These are phyloP conservation scores for Bubo blakistoni DNA, from an alignment of 2,113 vertebrate genomes.

Conservation along the genomic window DNA sequence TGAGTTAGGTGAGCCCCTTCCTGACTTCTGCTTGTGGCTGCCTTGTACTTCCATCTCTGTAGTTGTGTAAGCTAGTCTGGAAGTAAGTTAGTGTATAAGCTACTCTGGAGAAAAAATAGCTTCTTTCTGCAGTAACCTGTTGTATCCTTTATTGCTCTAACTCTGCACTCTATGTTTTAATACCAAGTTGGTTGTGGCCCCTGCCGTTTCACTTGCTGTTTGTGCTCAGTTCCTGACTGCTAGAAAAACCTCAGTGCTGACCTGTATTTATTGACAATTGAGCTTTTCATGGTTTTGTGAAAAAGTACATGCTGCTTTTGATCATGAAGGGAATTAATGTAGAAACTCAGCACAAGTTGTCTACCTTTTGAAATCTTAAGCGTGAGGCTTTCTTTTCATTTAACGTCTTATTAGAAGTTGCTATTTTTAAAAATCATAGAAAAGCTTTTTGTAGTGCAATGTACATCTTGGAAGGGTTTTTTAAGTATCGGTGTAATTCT, in stretches of 20 bases:
- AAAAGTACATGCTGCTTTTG: not conserved
- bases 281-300: not conserved
- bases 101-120: not conserved
- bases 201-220: not conserved
- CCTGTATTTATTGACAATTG: not conserved
- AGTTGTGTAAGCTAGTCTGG: not conserved
- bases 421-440: not conserved
- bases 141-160: not conserved
- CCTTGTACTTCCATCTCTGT: not conserved
- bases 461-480: not conserved
- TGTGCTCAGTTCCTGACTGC: not conserved
- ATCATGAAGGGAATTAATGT: not conserved
- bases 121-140: not conserved
- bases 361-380: constrained; percentile 2
- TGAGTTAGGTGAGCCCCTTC: not conserved
- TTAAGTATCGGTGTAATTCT: not conserved
- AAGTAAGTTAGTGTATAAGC: not conserved
- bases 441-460: not conserved
- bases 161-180: not conserved
- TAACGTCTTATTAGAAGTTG: not conserved
- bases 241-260: not conserved
- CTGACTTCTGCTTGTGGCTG: not conserved
- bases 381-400: not conserved
- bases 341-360: not conserved
- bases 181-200: not conserved